Conservation (phyloP, 2,113 vertebrate genomes). For the Callorhinus ursinus region DNA sequence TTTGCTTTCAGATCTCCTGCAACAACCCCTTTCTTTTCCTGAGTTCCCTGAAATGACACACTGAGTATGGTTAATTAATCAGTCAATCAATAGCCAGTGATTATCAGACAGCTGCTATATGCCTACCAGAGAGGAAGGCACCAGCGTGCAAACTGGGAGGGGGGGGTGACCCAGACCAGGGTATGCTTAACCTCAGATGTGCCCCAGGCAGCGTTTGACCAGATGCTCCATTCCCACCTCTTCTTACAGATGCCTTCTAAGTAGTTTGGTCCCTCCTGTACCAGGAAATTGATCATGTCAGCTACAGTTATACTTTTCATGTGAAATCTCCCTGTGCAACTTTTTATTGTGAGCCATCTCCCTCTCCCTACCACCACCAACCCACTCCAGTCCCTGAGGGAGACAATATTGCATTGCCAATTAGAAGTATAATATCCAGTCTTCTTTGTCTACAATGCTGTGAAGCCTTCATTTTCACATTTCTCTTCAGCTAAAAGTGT, state of each 20-base stretch:
- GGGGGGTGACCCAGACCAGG: not conserved
- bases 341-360: not conserved
- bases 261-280: constrained; percentile 59
- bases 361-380: not conserved
- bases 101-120: constrained; percentile 44
- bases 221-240: not conserved
- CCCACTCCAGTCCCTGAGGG: constrained; percentile 39
- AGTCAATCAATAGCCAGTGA: constrained; percentile 53
- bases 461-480: constrained; percentile 81
- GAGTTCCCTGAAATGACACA: constrained; percentile 18
- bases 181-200: not conserved
- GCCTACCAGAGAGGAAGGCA: not conserved
- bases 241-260: constrained; percentile 39
- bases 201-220: not conserved
- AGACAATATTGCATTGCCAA: constrained; percentile 18
- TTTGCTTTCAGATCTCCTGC: constrained; percentile 31
- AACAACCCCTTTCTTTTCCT: not conserved
- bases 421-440: constrained; percentile 75
- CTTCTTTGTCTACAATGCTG: constrained; percentile 72
- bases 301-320: constrained; percentile 25
- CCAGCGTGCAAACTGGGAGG: not conserved
- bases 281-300: constrained; percentile 75
- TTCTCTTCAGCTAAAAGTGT: constrained; percentile 79
- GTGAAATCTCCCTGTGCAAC: not conserved
- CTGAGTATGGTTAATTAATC: constrained; percentile 57